These are phyloP conservation scores for Platorchestia sp. DNA, from an alignment of 1,140 invertebrate species.

Conservation along the genomic window DNA sequence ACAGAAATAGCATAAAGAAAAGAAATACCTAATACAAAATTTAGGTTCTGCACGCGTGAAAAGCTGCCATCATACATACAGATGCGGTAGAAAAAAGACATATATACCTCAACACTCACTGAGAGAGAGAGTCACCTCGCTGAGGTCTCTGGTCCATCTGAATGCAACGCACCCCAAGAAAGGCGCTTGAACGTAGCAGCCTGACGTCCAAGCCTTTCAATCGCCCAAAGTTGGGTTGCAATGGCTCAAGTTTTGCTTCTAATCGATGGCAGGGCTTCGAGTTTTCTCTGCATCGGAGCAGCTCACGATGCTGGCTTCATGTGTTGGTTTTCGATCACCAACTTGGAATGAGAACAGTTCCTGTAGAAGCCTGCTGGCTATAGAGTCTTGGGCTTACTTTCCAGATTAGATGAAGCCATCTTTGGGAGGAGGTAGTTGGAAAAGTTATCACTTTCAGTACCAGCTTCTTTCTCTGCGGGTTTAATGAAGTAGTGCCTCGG, in stretches of 20 bases:
- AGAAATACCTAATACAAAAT: too few relatives aligned
- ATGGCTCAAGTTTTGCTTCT: constrained; percentile 29
- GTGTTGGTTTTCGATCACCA: constrained; percentile 38
- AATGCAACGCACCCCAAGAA: neutral
- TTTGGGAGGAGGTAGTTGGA: neutral
- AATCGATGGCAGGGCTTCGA: constrained; percentile 8
- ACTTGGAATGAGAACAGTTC: constrained; percentile 39
- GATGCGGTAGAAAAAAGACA: neutral
- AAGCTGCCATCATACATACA: neutral
- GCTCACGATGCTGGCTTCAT: neutral
- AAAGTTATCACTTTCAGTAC: neutral
- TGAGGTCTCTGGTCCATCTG: neutral
- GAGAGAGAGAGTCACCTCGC: neutral
- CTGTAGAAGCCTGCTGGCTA: neutral
- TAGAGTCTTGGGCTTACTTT: constrained; percentile 8
- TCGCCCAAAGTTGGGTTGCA: neutral
- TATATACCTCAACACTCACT: neutral
- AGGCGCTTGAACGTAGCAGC: neutral
- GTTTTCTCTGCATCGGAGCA: constrained; percentile 4
- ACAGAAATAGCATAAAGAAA: too few relatives aligned
- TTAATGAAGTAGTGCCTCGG: neutral
- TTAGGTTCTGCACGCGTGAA: too few relatives aligned
- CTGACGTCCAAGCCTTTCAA: neutral
- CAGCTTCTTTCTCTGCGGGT: neutral
- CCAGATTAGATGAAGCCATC: constrained; percentile 28